A percentile compares a stretch with the other conserved stretches of the same genome.
Conservation (phyloP, 2,888 invertebrate genomes). For the Stenolophus ochropezus region DNA sequence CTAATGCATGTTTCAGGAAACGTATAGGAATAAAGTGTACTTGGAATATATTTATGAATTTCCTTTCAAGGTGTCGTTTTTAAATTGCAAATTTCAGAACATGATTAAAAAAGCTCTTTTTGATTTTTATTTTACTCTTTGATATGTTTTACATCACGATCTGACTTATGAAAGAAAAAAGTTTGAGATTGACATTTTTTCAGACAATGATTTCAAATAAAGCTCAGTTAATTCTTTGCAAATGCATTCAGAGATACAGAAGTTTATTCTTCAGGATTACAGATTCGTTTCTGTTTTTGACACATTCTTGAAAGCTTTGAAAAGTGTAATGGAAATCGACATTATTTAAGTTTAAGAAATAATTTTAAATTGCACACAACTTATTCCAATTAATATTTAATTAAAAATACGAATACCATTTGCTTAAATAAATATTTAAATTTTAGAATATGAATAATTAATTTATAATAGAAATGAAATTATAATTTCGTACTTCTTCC, state of each 20-base stretch:
- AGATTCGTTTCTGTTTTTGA: neutral
- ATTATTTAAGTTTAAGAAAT: no score
- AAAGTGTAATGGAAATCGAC: neutral
- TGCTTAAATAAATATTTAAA: no score
- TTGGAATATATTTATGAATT: no score
- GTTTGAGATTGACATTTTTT: neutral
- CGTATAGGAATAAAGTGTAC: no score
- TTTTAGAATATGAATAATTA: no score
- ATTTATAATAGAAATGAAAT: no score
- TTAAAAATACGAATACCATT: no score
- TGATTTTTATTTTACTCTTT: constrained; percentile 6
- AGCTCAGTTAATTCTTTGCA: neutral
- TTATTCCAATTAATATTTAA: no score
- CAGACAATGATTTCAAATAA: neutral
- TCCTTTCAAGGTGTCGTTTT: no score
- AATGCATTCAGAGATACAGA: neutral
- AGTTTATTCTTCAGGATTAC: neutral
- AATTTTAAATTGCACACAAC: no score
- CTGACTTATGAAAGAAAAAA: neutral
- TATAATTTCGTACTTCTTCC: no score
- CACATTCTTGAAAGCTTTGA: neutral
- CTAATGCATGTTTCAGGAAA: no score
- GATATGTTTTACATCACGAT: constrained; percentile 8
- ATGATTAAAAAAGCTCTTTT: neutral
- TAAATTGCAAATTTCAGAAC: neutral